These are phyloP conservation scores for Strigamia crassipes DNA, from an alignment of 2,888 invertebrate genomes.

Conservation along the genomic window DNA sequence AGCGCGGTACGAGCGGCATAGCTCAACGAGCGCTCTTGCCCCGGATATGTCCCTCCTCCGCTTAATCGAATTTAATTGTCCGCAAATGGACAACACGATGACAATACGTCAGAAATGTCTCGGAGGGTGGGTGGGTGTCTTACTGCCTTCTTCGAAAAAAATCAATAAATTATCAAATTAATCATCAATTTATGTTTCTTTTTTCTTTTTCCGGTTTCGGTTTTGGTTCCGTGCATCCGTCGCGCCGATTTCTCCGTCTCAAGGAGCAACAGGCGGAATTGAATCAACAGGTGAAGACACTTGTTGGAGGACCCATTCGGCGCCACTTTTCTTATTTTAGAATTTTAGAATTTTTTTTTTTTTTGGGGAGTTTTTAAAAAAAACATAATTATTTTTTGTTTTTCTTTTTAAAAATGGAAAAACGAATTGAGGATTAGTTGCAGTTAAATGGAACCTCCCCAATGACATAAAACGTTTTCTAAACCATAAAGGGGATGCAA, in stretches of 20 bases:
- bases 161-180: too few species aligned
- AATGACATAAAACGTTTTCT: neutral
- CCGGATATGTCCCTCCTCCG: neutral
- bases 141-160: too few species aligned
- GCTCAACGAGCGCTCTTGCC: neutral
- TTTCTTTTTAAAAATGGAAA: neutral
- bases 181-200: too few species aligned
- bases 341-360: neutral
- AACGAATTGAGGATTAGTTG: neutral
- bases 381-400: neutral
- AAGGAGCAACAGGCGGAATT: conserved; percentile 7
- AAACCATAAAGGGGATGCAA: neutral
- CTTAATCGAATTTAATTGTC: conserved; percentile 5
- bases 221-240: neutral
- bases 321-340: too few species aligned
- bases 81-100: too few species aligned
- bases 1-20: neutral
- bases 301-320: conserved; percentile 21
- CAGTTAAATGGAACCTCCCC: neutral
- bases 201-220: neutral
- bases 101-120: too few species aligned
- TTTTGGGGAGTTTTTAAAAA: neutral
- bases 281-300: conserved; percentile 31
- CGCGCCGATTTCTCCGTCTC: neutral
- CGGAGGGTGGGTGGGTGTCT: too few species aligned